Evolutionary conservation across 2,797 vertebrate genomes (phyloP), one percentile per base, ranked within the genome.

Genomic region (Hipposideros larvatus): DNA sequence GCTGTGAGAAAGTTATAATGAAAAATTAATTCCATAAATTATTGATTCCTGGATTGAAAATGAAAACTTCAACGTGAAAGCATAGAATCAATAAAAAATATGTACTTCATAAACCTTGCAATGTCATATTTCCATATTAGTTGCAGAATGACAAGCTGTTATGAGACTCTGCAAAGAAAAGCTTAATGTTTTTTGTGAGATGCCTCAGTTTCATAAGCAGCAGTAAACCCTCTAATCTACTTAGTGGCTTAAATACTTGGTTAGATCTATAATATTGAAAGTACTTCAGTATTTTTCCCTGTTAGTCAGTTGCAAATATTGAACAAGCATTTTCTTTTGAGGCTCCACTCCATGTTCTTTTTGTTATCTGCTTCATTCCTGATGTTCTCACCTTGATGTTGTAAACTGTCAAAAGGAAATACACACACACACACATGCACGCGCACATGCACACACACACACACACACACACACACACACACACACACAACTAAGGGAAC

Each of bases 1-100:
- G 22, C 84, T 91, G 48, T 71, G n/a, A 96, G 86, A 97, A 96
- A 97, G 57, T 92, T 87, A 95, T 80, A 87, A 96, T 97, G 91
- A 97, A 96, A 97, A 98, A 93, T 95, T 97, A 97, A 96, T 94
- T 96, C 46, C 79, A 93, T 96, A 96, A 96, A 96, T 93, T 96
- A 97, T 96, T 96, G 84, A 96, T 88, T 93, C 68, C 75, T 96
- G 78, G 26, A 93, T 71, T 90, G 71, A 96, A 94, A 95, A 91
- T 65, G 53, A 87, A 96, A 94, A 90, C 73, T 91, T 96, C 71
- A 94, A 82, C 79, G 91, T 96, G 87, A 96, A 97, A 97, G 95
- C 68, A 82, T 41, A 94, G 51, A 96, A 96, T 97, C 90, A 92
- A 93, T 97, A 91, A 73, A 70, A 43, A 79, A 46, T 95, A 87